phyloP scores from a whole-genome alignment of 2,797 vertebrate genomes.

The Acropternis orthonyx region DNA sequence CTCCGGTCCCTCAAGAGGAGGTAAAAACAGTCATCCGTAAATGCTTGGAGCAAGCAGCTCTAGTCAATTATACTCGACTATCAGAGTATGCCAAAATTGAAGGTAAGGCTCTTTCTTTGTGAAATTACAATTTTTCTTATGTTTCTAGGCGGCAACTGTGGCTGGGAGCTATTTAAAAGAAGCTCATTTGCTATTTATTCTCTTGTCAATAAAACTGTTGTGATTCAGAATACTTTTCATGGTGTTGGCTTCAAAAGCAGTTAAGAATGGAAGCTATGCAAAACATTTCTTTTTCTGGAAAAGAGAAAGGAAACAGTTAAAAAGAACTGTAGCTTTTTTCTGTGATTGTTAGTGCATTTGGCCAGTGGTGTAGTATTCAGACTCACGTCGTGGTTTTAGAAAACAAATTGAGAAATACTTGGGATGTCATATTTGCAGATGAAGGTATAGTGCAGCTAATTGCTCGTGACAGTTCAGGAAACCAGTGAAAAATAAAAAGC shows the following conservation, averaged over 20 bases:
- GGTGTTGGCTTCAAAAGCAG: conserved; percentile 34
- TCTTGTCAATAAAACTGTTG: conserved; percentile 44
- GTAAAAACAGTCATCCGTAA: conserved; percentile 95
- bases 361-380: conserved; percentile 44
- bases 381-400: conserved; percentile 18
- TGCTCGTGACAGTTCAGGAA: conserved; percentile 41
- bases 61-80: conserved; percentile 96
- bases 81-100: conserved; percentile 99
- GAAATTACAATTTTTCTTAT: conserved; percentile 57
- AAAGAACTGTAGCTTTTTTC: not conserved
- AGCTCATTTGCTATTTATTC: conserved; percentile 40
- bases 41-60: conserved; percentile 96
- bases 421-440: conserved; percentile 58
- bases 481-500: conserved; percentile 47
- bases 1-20: conserved; percentile 93
- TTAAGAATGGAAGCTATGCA: conserved; percentile 19
- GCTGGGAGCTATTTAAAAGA: conserved; percentile 58
- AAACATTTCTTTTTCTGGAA: conserved; percentile 13
- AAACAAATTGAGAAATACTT: conserved; percentile 47
- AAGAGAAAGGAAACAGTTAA: conserved; percentile 28
- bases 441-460: conserved; percentile 48
- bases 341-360: conserved; percentile 22
- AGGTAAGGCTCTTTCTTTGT: conserved; percentile 83
- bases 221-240: conserved; percentile 15
- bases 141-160: conserved; percentile 56